phyloP scores from a whole-genome alignment of 2,888 invertebrate species.

The Meloe dianella region DNA sequence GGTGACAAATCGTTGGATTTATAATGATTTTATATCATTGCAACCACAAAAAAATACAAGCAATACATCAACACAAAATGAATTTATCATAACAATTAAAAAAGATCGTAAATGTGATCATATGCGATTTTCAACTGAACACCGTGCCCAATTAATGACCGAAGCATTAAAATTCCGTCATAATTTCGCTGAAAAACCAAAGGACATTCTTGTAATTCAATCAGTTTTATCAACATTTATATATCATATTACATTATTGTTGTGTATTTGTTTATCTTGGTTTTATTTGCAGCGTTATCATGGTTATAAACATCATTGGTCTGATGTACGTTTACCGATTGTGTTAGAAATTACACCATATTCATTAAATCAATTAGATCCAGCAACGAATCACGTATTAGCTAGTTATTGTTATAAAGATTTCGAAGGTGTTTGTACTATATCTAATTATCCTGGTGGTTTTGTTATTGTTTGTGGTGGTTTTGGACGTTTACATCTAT shows the following conservation, averaged over 20 bases:
- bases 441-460: conserved; percentile 88
- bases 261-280: conserved; percentile 10
- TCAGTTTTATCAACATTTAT: not conserved
- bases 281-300: conserved; percentile 65
- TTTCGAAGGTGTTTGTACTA: conserved; percentile 79
- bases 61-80: conserved; percentile 62
- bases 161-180: conserved; percentile 85
- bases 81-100: conserved; percentile 83
- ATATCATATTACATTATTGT: conserved; percentile 11
- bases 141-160: conserved; percentile 89
- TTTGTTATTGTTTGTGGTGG: conserved; percentile 92
- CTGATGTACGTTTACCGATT: conserved; percentile 86
- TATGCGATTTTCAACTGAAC: conserved; percentile 97
- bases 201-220: conserved; percentile 74
- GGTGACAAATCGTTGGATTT: conserved; percentile 93
- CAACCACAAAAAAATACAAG: conserved; percentile 59
- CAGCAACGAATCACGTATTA: conserved; percentile 79
- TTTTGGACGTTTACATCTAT: conserved; percentile 89
- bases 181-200: conserved; percentile 80
- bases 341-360: conserved; percentile 91
- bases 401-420: conserved; percentile 87
- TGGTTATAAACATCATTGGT: conserved; percentile 97
- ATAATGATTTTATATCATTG: conserved; percentile 51
- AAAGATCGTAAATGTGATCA: conserved; percentile 90
- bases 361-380: conserved; percentile 90